These are phyloP conservation scores for Varanus salvator DNA, from an alignment of 2,113 vertebrate genomes.

Conservation along the genomic window DNA sequence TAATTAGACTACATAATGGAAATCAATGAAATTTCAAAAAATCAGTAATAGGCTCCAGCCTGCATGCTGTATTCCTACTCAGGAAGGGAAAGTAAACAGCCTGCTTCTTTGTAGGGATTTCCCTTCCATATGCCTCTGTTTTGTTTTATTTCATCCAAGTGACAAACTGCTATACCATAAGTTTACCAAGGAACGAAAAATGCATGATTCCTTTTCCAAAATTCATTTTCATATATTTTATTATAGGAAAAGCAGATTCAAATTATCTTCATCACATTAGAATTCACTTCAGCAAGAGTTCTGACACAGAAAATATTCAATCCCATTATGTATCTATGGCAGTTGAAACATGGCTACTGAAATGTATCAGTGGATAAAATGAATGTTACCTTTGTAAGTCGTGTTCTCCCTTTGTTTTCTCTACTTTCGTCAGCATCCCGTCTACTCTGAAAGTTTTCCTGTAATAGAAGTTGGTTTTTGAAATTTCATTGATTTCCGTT, in stretches of 20 bases:
- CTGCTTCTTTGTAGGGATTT: neutral
- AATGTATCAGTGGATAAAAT: slow-evolving; percentile 15
- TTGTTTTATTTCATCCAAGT: neutral
- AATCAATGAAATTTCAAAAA: slow-evolving; percentile 36
- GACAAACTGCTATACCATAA: neutral
- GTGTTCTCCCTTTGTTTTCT: slow-evolving; percentile 97
- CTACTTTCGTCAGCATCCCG: slow-evolving; percentile 93
- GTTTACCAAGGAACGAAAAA: neutral
- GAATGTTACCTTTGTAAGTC: slow-evolving; percentile 92
- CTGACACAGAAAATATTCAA: neutral
- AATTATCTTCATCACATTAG: slow-evolving; percentile 10
- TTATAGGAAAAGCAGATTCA: slow-evolving; percentile 3
- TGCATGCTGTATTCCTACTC: neutral
- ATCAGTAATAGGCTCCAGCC: neutral
- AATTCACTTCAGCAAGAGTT: neutral
- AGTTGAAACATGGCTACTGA: slow-evolving; percentile 7
- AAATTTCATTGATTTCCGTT: slow-evolving; percentile 11
- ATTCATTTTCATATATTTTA: slow-evolving; percentile 1
- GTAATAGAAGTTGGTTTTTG: slow-evolving; percentile 56
- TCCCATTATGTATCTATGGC: neutral
- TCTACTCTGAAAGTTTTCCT: slow-evolving; percentile 98
- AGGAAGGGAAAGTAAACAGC: neutral
- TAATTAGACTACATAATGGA: slow-evolving; percentile 27
- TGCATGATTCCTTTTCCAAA: neutral
- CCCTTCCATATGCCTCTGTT: neutral